These are phyloP conservation scores for Dreissena rostriformis DNA, from an alignment of 1,140 invertebrate species.

Conservation along the genomic window DNA sequence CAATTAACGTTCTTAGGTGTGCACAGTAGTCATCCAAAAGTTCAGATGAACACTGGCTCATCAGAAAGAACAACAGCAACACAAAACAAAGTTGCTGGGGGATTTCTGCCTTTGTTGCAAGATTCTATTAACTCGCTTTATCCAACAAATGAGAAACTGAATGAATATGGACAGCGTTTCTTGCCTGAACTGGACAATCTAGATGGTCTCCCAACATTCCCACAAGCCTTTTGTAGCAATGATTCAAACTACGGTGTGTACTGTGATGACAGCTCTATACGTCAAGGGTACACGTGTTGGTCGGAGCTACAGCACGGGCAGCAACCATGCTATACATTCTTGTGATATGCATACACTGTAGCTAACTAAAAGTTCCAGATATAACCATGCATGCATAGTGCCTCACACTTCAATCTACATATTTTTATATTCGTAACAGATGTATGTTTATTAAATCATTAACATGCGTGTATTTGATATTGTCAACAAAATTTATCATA, in stretches of 20 bases:
- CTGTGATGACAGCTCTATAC: background rate
- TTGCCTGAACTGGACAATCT: too few species aligned
- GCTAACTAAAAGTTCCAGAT: background rate
- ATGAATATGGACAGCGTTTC: too few species aligned
- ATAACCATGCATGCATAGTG: background rate
- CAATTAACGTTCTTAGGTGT: background rate
- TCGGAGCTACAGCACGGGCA: conserved; percentile 38
- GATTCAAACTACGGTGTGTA: background rate
- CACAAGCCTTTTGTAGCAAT: conserved; percentile 63
- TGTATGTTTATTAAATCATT: too few species aligned
- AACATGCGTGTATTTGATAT: too few species aligned
- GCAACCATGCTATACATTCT: conserved; percentile 66
- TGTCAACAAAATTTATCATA: too few species aligned
- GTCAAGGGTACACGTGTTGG: conserved; percentile 11
- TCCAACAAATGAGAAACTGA: background rate
- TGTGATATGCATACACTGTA: conserved; percentile 33
- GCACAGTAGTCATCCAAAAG: background rate
- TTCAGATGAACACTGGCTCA: conserved; percentile 25
- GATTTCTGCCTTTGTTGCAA: conserved; percentile 45
- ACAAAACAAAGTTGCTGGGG: conserved; percentile 4
- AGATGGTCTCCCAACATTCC: conserved; percentile 61
- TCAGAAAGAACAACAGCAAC: conserved; percentile 20
- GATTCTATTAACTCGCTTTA: conserved; percentile 20
- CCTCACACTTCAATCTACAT: background rate
- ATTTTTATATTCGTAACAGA: too few species aligned